A percentile compares a stretch with the other conserved stretches of the same genome.
phyloP scores from a whole-genome alignment of 1,140 invertebrate species.

The Drosophila jambulina region DNA sequence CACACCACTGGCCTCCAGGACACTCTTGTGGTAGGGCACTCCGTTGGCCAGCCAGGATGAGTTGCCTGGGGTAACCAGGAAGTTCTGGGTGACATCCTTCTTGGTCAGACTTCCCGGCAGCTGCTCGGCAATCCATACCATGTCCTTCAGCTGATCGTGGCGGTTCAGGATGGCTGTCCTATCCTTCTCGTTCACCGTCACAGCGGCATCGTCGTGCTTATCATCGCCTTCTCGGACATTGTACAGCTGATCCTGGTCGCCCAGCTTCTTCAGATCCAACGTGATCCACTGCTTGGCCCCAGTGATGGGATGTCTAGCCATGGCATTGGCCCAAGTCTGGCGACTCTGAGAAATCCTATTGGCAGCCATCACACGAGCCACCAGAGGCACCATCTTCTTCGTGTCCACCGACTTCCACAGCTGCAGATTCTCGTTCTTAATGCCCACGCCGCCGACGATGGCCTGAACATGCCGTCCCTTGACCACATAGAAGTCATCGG shows the following conservation, averaged over 20 bases:
- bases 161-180: constrained; percentile 67
- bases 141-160: constrained; percentile 86
- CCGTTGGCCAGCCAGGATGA: constrained; percentile 93
- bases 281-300: constrained; percentile 96
- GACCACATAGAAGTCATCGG: constrained; percentile 94
- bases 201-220: constrained; percentile 86
- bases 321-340: constrained; percentile 89
- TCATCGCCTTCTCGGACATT: constrained; percentile 63
- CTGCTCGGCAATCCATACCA: constrained; percentile 94
- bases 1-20: constrained; percentile 69
- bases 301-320: constrained; percentile 91
- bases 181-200: constrained; percentile 85
- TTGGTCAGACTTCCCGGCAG: constrained; percentile 89
- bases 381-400: constrained; percentile 89
- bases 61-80: constrained; percentile 86
- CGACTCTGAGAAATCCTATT: constrained; percentile 92
- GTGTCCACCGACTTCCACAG: constrained; percentile 86
- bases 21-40: constrained; percentile 90
- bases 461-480: constrained; percentile 86
- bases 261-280: constrained; percentile 89
- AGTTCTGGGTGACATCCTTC: constrained; percentile 89
- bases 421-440: constrained; percentile 86
- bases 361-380: constrained; percentile 93
- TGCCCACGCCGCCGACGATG: constrained; percentile 87
- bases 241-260: constrained; percentile 64